Base-by-base conservation (phyloP, 2,888 invertebrate genomes). In the Balanococcus diminutus region DNA sequence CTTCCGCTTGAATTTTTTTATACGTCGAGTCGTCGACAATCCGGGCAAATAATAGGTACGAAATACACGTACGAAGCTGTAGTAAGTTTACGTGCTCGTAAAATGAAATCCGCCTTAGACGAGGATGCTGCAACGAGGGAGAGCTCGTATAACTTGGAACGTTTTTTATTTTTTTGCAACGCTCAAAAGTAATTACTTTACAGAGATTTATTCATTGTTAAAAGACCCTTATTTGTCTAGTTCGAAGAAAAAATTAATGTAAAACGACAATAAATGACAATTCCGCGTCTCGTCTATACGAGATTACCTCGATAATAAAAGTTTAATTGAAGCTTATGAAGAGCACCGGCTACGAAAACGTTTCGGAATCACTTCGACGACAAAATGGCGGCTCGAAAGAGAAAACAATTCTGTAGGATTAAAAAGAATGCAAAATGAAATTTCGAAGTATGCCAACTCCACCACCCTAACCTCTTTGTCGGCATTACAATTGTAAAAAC, bases 231-330 rank as follows among this genome's bases (percentile, higher is more conserved):
- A 61, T 46, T 46, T 46, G 46, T 46, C 14, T 46, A 14, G 25
- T 25, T 5, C 22, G 61, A 1, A 5, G 22, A 61, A 61, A 61
- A 61, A 61, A 61, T 61, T 46, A 61, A 61, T 61, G 61, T 25
- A 61, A 61, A 61, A 61, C 61, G 61, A 61, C 61, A 61, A 61
- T 61, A 61, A 61, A 61, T 61, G 61, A 61, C 61, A 61, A 61
- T 61, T 25, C 56, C 61, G 61, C 46, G 46, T 46, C 46, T 61
- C 25, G 61, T 61, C n/a, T n/a, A 3, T n/a, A 61, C 61, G 61
- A 61, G 61, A 61, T 61, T 61, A 61, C 61, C 25, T 61, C 61
- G 25, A 61, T 61, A 61, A 46, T 61, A 61, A 61, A 61, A 61
- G 22, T 61, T 61, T 61, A 61, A 61, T 61, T 61, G 61, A 61